Percentiles rank a stretch among this genome's conserved stretches.
Evolutionary conservation across 2,113 vertebrate genomes (phyloP).

Genomic region (Smithornis capensis): DNA sequence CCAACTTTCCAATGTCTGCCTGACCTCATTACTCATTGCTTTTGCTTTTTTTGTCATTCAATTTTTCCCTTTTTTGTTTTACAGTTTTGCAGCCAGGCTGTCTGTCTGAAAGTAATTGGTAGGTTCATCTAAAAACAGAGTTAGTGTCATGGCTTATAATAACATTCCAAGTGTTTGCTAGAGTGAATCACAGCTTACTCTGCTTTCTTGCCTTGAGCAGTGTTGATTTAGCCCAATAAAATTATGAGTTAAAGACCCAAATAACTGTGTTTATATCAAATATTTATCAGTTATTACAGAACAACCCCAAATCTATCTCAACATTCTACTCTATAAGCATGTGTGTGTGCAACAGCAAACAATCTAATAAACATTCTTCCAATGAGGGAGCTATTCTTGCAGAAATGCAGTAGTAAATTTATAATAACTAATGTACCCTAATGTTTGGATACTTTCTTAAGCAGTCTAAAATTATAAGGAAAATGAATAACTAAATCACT

Average conservation of each 20-base stretch:
- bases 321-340: not conserved
- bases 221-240: not conserved
- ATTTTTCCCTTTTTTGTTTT: not conserved
- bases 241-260: not conserved
- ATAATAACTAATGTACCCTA: not conserved
- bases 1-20: not conserved
- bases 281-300: not conserved
- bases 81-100: not conserved
- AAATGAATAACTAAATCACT: not conserved
- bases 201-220: not conserved
- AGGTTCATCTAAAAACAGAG: not conserved
- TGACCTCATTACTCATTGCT: not conserved
- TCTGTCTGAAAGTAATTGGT: not conserved
- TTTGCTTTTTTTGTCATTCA: not conserved
- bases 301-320: not conserved
- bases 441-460: not conserved
- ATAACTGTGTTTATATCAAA: not conserved
- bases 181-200: not conserved
- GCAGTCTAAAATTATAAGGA: not conserved
- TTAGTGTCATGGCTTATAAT: not conserved
- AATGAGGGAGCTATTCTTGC: not conserved
- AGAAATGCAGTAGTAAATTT: not conserved
- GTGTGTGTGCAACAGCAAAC: not conserved
- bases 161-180: not conserved
- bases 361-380: not conserved